Base-by-base conservation (phyloP, 2,797 vertebrate genomes). In the Tenualosa ilisha region DNA sequence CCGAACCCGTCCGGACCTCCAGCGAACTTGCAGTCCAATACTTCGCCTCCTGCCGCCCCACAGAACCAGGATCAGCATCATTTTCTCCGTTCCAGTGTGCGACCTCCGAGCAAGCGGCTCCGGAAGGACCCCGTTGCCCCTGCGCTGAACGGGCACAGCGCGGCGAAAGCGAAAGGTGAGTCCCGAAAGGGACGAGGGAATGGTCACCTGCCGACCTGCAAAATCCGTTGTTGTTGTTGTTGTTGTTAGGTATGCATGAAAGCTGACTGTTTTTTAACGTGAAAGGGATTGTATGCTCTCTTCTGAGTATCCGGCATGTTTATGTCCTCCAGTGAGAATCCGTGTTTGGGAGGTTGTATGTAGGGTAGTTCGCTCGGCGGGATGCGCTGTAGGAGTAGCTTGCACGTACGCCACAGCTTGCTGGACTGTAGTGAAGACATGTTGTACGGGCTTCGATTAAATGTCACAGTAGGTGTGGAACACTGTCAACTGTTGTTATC, bases 1-100 rank as follows among this genome's bases (percentile, higher is more conserved):
- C 91, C 92, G 89, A 94, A 91, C 93, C 93, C 91, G 88, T 83
- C 91, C 89, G 93, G 90, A 26, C 87, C 86, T 51, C 84, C 84
- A 49, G 89, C 90, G 40, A 91, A 83, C 90, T 94, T 92, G 85
- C 93, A 91, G 81, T 85, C 91, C 82, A 92, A 92, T 56, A 90
- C 91, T 63, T 87, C 92, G 0, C 24, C 92, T 61, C 91, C 95
- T 5, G 89, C 96, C 84, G 89, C 92, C 59, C 93, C 95, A 65
- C 96, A 96, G 90, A 96, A 94, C 92, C 97, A 97, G 91, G 98
- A 99, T 95, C 98, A 99, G 95, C 98, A 99, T 96, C 98, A 99
- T 95, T 99, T 99, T 94, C 97, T 99, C 86, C 95, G 98, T 92
- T 99, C 98, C 86, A 99, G 98, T 86, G 98, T 99, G 91, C 95